A percentile compares a stretch with the other conserved stretches of the same genome.
phyloP scores from a whole-genome alignment of 2,888 invertebrate species.

The Drosophila gaucha region DNA sequence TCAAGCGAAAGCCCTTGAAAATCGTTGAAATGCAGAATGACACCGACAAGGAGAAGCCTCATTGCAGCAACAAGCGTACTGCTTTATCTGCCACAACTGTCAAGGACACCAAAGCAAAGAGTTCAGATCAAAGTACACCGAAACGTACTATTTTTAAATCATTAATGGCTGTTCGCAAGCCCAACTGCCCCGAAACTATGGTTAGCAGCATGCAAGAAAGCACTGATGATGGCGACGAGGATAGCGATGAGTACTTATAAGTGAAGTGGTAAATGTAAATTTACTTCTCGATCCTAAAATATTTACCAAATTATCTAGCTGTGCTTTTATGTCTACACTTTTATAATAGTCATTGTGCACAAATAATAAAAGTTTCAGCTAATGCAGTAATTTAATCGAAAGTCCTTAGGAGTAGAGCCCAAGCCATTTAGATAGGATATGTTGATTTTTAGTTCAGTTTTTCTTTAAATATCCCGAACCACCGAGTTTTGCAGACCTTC shows the following conservation, averaged over 20 bases:
- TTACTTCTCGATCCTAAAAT: background rate
- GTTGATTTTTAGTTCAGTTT: no score
- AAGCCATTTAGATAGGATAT: no score
- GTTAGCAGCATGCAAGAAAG: constrained; percentile 37
- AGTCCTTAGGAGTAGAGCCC: no score
- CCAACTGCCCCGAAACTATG: constrained; percentile 54
- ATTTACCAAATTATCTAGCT: background rate
- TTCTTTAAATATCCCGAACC: no score
- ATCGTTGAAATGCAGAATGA: constrained; percentile 1
- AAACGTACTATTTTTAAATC: constrained; percentile 22
- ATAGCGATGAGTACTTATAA: constrained; percentile 27
- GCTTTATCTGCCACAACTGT: background rate
- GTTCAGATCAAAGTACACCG: background rate
- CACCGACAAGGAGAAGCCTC: constrained; percentile 1
- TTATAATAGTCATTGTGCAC: background rate
- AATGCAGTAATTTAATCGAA: no score
- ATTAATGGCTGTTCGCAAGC: constrained; percentile 28
- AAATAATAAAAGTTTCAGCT: background rate
- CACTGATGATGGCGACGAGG: constrained; percentile 16
- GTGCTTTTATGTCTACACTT: background rate
- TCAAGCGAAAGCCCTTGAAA: constrained; percentile 1
- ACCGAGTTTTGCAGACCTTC: no score
- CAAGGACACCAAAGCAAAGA: background rate
- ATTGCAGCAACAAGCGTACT: background rate
- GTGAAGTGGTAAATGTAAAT: background rate